Conservation (phyloP, 2,888 invertebrate species). For the Leptothorax acervorum region DNA sequence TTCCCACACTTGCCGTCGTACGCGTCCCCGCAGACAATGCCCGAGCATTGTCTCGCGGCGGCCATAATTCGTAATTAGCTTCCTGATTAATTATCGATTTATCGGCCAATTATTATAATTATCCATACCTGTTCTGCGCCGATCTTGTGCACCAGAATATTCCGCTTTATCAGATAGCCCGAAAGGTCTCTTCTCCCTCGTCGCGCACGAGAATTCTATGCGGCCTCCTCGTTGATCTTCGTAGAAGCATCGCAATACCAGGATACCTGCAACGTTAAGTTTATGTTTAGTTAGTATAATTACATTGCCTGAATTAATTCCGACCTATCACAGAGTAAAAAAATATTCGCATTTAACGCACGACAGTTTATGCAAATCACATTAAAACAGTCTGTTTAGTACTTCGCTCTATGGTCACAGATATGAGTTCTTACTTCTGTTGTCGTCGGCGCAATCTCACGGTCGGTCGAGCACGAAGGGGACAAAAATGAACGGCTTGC, state of each 20-base stretch:
- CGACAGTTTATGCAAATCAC: slow-evolving; percentile 9
- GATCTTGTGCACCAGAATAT: slow-evolving; percentile 66
- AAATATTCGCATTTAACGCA: not conserved
- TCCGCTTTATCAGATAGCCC: slow-evolving; percentile 66
- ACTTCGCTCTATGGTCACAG: not conserved
- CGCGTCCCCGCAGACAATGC: slow-evolving; percentile 77
- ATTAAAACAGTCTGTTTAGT: not conserved
- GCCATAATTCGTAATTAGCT: slow-evolving; percentile 83
- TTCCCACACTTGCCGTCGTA: slow-evolving; percentile 81
- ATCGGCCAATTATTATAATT: slow-evolving; percentile 83
- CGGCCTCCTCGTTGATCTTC: not conserved
- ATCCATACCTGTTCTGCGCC: slow-evolving; percentile 59
- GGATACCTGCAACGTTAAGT: not conserved
- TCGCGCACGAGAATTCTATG: slow-evolving; percentile 28
- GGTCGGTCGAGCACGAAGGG: slow-evolving; percentile 42
- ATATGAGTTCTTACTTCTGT: slow-evolving; percentile 14
- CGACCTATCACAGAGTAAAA: slow-evolving; percentile 20
- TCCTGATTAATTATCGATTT: slow-evolving; percentile 84
- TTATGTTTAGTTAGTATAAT: not conserved
- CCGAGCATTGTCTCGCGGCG: slow-evolving; percentile 79
- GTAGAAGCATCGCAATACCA: not conserved
- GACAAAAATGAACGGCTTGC: slow-evolving; percentile 62
- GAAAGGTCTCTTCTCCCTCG: slow-evolving; percentile 58
- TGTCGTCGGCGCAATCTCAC: slow-evolving; percentile 53
- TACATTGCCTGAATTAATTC: slow-evolving; percentile 18